Base-by-base conservation (phyloP, 2,888 invertebrate genomes). In the Blera fallax region DNA sequence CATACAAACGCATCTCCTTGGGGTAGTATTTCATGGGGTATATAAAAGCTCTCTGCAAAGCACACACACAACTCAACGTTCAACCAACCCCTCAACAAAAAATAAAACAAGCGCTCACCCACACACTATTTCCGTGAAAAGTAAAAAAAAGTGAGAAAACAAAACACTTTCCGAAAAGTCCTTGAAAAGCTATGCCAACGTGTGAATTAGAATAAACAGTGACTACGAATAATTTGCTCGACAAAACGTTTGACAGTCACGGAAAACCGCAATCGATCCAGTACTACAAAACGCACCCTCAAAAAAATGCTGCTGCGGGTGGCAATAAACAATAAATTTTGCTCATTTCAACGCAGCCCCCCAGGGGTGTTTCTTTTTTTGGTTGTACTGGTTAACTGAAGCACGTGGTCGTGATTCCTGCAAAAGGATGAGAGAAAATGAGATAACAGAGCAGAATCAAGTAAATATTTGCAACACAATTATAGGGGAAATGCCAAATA, bases 361-460 rank as follows among this genome's bases (percentile, higher is more conserved):
- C 32, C 32, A 3, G 18, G 24, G 0, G 37, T n/a, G 2, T 32
- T 8, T 32, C 10, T 32, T 32, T 18, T n/a, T 16, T 32, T 48
- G 6, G 10, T 21, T 0, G 72, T 72, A 50, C 65, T 48, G 32
- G 65, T 83, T 24, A 62, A 18, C 16, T 29, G 5, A 56, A 84
- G 70, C 84, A 84, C 84, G 84, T 84, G 84, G 69, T 67, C 62
- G 16, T 24, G 7, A 60, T 45, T 69, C 21, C 58, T 14, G 37
- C 37, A 58, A 37, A 64, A 34, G 21, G n/a, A 32, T 6, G 10
- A 43, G 11, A 8, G 27, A 29, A n/a, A n/a, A 52, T 0, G 24
- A 48, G 24, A 62, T 64, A 18, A 62, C 60, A 45, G 43, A 32
- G 43, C 10, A 34, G 14, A 76, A 50, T 56, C 18, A 14, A 29